These are phyloP conservation scores for Ctenomys sociabilis DNA, from an alignment of 2,113 vertebrate species.

Conservation along the genomic window DNA sequence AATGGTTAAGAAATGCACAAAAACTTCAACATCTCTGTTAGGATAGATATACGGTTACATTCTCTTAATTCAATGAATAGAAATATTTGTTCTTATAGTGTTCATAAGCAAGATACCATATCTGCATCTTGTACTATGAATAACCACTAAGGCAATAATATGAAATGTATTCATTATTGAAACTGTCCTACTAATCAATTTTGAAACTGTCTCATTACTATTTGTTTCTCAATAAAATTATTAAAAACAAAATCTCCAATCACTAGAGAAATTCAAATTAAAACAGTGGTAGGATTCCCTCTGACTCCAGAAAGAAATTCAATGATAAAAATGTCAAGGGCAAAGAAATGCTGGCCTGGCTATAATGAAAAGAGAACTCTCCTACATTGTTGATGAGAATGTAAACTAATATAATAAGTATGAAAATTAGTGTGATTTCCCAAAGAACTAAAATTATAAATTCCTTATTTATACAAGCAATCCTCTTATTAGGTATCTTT, in stretches of 20 bases:
- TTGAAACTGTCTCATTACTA: too few relatives aligned
- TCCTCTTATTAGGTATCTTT: not conserved
- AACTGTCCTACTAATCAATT: too few relatives aligned
- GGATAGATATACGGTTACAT: too few relatives aligned
- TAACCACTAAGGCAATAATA: too few relatives aligned
- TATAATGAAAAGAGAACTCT: not conserved
- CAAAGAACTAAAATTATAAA: not conserved
- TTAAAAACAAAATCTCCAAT: too few relatives aligned
- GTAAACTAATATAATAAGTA: not conserved
- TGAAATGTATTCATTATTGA: too few relatives aligned
- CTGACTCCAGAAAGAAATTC: not conserved
- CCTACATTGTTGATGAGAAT: not conserved
- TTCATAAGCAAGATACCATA: too few relatives aligned
- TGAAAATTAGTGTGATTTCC: not conserved
- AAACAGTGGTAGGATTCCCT: not conserved
- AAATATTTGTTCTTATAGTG: too few relatives aligned
- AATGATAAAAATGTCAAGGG: not conserved
- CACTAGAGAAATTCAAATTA: not conserved
- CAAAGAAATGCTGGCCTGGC: not conserved
- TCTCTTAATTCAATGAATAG: too few relatives aligned
- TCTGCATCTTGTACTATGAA: too few relatives aligned
- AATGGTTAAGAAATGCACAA: not conserved
- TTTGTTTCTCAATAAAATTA: too few relatives aligned
- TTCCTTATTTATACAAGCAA: not conserved
- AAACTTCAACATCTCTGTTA: not conserved